These are phyloP conservation scores for Rhingia campestris DNA, from an alignment of 2,888 invertebrate species.

Conservation along the genomic window DNA sequence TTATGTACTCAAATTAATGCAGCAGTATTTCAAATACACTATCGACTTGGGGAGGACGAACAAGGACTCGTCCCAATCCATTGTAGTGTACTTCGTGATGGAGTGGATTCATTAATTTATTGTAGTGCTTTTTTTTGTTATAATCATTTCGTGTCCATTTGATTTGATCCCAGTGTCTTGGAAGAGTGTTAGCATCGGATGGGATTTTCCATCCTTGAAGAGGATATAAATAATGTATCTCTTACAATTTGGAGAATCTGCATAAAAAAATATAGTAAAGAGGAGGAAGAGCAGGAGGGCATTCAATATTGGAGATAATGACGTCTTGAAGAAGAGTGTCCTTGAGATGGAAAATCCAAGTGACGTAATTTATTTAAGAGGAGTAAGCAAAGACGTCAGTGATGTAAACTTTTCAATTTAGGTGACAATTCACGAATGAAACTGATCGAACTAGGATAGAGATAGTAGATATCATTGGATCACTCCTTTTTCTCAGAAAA, in stretches of 20 bases:
- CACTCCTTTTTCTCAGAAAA: too few species aligned
- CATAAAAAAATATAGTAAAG: neutral
- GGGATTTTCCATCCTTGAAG: slow-evolving; percentile 6
- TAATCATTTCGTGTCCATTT: slow-evolving; percentile 18
- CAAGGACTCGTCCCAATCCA: too few species aligned
- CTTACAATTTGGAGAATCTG: slow-evolving; percentile 6
- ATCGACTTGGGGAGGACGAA: neutral
- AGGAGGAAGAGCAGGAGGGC: too few species aligned
- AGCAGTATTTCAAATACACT: neutral
- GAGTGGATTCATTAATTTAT: slow-evolving; percentile 6
- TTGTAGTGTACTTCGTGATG: neutral
- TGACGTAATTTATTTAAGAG: too few species aligned
- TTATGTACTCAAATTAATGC: slow-evolving; percentile 26
- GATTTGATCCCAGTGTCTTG: neutral
- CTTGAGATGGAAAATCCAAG: too few species aligned
- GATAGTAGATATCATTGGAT: too few species aligned
- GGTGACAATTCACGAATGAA: too few species aligned
- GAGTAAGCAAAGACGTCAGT: too few species aligned
- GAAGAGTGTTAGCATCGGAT: slow-evolving; percentile 1
- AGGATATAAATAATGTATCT: slow-evolving; percentile 13
- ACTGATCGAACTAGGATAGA: too few species aligned
- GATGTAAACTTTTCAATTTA: too few species aligned
- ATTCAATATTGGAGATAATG: too few species aligned
- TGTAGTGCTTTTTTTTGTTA: slow-evolving; percentile 2
- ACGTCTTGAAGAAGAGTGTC: too few species aligned